These are phyloP conservation scores for Tetragnatha montana DNA, from an alignment of 2,888 invertebrate species.

Conservation along the genomic window DNA sequence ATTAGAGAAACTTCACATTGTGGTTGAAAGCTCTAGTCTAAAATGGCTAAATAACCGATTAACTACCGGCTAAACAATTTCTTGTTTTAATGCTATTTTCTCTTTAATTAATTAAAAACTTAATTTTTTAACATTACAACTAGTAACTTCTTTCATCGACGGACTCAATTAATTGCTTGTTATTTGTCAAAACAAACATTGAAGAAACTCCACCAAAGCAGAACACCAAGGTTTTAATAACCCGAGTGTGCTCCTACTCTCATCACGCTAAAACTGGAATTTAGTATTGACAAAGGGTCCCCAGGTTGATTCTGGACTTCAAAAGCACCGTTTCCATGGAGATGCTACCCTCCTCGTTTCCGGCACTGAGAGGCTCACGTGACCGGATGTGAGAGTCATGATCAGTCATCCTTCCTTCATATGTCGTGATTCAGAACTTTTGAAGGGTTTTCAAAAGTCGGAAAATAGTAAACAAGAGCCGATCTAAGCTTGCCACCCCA, in stretches of 20 bases:
- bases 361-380: constrained; percentile 65
- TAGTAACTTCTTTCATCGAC: no score
- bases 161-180: no score
- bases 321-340: constrained; percentile 33
- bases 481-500: neutral
- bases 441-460: constrained; percentile 64
- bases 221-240: constrained; percentile 6
- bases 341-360: constrained; percentile 54
- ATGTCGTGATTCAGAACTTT: constrained; percentile 62
- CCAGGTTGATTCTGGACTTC: constrained; percentile 53
- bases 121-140: no score
- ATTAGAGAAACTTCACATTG: no score
- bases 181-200: neutral
- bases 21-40: no score
- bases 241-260: constrained; percentile 7
- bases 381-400: constrained; percentile 67
- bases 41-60: no score
- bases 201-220: constrained; percentile 23
- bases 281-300: constrained; percentile 42
- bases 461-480: constrained; percentile 60
- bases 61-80: no score
- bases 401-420: constrained; percentile 51
- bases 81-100: no score
- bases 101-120: no score
- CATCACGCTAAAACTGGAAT: constrained; percentile 49